Evolutionary conservation across 2,797 vertebrate species (phyloP).

Genomic region (Leptoclinus maculatus): DNA sequence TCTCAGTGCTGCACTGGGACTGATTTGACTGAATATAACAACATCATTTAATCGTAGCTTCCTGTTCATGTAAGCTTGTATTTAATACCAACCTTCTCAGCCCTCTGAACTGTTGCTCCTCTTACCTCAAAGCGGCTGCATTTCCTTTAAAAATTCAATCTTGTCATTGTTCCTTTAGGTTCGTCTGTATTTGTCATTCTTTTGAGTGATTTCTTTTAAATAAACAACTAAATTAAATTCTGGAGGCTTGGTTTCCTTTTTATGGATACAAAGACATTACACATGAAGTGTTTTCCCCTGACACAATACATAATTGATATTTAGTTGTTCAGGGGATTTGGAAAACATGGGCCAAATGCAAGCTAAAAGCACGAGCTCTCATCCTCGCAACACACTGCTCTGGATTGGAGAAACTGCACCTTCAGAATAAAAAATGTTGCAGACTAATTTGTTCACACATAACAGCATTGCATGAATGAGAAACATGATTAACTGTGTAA

Average conservation of each 20-base stretch:
- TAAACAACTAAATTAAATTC: slow-evolving; percentile 46
- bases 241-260: slow-evolving; percentile 37
- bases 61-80: slow-evolving; percentile 13
- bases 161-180: slow-evolving; percentile 38
- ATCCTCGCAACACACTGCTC: background rate
- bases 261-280: slow-evolving; percentile 5
- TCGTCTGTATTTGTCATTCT: slow-evolving; percentile 54
- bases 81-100: slow-evolving; percentile 37
- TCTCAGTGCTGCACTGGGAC: background rate
- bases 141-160: slow-evolving; percentile 48
- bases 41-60: slow-evolving; percentile 6
- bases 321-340: slow-evolving; percentile 11
- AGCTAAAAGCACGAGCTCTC: background rate
- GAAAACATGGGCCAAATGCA: background rate
- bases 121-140: slow-evolving; percentile 44
- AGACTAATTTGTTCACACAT: background rate
- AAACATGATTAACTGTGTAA: slow-evolving; percentile 1
- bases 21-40: slow-evolving; percentile 15
- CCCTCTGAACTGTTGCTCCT: slow-evolving; percentile 34
- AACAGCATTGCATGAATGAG: background rate
- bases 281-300: background rate
- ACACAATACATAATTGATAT: slow-evolving; percentile 33
- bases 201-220: slow-evolving; percentile 65
- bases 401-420: background rate
- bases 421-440: background rate